A percentile compares a stretch with the other conserved stretches of the same genome.
Conservation (phyloP, 2,113 vertebrate genomes). For the Ameiurus melas region DNA sequence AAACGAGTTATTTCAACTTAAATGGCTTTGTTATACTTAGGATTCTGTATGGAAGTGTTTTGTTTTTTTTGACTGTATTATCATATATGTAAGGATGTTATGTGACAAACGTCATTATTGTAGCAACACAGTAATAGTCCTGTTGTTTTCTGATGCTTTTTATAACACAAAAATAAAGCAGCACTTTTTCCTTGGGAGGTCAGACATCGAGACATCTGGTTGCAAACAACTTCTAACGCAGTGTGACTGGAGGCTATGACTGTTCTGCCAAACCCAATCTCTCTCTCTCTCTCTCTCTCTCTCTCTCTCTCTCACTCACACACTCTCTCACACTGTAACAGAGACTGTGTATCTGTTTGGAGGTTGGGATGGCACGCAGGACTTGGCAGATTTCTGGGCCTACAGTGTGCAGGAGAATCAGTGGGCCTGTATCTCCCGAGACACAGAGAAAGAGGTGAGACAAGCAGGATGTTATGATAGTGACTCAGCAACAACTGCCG, state of each 20-base stretch:
- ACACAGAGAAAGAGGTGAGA: conserved; percentile 93
- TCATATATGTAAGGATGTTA: not conserved
- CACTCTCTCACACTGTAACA: conserved; percentile 62
- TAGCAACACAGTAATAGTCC: not conserved
- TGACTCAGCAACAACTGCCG: conserved; percentile 18
- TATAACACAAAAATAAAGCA: conserved; percentile 11
- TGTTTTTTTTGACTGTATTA: not conserved
- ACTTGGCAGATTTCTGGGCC: conserved; percentile 98
- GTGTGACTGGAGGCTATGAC: conserved; percentile 3
- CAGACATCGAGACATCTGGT: conserved; percentile 22
- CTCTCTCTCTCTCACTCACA: not conserved
- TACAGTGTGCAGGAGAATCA: conserved; percentile 98
- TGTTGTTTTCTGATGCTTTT: not conserved
- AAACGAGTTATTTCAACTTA: conserved; percentile 6
- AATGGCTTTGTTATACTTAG: not conserved
- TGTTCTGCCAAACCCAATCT: not conserved
- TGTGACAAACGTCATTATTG: not conserved
- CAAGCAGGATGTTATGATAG: not conserved
- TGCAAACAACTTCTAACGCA: conserved; percentile 10
- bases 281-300: not conserved
- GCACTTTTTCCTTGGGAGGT: not conserved
- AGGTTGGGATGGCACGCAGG: conserved; percentile 99
- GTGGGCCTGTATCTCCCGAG: conserved; percentile 96
- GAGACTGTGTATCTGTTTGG: conserved; percentile 98
- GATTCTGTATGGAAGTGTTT: not conserved